Conservation (phyloP, 64 coral and sea anemone species). For the Actinia tenebrosa region DNA sequence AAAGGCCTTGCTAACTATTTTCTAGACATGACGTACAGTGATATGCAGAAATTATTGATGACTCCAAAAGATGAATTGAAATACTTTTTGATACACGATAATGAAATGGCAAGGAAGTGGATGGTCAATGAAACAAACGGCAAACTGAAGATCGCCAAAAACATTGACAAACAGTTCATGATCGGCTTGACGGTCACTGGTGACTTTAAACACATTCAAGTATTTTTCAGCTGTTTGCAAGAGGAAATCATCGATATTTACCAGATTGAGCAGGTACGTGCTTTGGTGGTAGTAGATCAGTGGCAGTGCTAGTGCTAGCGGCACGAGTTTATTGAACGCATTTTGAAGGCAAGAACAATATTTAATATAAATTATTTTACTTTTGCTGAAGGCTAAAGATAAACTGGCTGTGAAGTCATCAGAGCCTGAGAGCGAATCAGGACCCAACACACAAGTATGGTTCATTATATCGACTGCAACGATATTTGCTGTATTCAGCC, state of each 20-base stretch:
- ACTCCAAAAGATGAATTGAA: background rate
- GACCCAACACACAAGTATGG: background rate
- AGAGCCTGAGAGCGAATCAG: background rate
- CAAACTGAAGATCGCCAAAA: background rate
- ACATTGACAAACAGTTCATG: conserved; percentile 14
- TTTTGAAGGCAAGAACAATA: too few relatives aligned
- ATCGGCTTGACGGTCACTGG: conserved; percentile 4
- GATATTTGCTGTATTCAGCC: background rate
- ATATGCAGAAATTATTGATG: background rate
- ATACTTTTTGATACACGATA: conserved; percentile 9
- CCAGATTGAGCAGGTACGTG: background rate
- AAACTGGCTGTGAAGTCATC: background rate
- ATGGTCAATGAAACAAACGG: background rate
- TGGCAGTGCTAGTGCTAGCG: background rate
- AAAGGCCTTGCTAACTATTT: background rate
- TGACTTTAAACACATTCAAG: background rate
- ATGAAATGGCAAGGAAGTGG: background rate
- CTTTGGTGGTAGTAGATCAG: background rate
- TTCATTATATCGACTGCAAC: background rate
- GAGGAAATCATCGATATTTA: conserved; percentile 1
- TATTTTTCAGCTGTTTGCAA: background rate
- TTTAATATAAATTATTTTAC: background rate
- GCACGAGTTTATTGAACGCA: too few relatives aligned
- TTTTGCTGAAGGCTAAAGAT: background rate
- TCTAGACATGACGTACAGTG: background rate